These are phyloP conservation scores for Caenorhabditis zanzibari DNA, from an alignment of 2,888 invertebrate species.

Conservation along the genomic window DNA sequence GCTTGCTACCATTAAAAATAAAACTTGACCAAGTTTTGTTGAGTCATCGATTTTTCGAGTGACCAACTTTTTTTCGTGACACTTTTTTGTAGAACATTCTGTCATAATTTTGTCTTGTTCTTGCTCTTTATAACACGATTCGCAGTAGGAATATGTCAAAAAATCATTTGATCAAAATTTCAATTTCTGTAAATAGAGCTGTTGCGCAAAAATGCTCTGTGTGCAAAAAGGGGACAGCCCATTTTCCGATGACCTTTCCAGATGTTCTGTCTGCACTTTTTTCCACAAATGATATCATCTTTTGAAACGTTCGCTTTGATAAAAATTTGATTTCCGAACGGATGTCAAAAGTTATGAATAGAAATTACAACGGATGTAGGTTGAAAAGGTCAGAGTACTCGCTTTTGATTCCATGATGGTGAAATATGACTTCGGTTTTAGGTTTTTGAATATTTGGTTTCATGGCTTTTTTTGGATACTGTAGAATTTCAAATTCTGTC, in stretches of 20 bases:
- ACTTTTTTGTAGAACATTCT: not conserved
- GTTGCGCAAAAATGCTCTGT: too few species aligned
- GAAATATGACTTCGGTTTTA: too few species aligned
- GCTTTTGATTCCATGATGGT: not conserved
- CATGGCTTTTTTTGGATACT: not conserved
- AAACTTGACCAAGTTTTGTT: constrained; percentile 49
- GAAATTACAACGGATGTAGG: not conserved
- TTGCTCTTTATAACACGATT: too few species aligned
- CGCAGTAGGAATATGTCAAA: too few species aligned
- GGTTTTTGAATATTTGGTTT: too few species aligned
- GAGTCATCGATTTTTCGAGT: constrained; percentile 3
- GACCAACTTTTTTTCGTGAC: constrained; percentile 7
- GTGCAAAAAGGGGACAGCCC: too few species aligned
- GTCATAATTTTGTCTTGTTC: not conserved
- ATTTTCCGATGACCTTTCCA: not conserved
- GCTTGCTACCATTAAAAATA: not conserved
- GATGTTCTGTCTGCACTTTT: not conserved
- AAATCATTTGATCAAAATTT: too few species aligned
- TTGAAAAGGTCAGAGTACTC: not conserved
- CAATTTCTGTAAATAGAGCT: too few species aligned
- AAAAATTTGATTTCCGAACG: not conserved
- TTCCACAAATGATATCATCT: not conserved
- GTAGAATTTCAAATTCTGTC: not conserved
- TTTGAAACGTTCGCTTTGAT: not conserved
- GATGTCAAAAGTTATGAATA: not conserved